Base-by-base conservation (phyloP, 2,888 invertebrate genomes). In the Agriopis leucophaearia region DNA sequence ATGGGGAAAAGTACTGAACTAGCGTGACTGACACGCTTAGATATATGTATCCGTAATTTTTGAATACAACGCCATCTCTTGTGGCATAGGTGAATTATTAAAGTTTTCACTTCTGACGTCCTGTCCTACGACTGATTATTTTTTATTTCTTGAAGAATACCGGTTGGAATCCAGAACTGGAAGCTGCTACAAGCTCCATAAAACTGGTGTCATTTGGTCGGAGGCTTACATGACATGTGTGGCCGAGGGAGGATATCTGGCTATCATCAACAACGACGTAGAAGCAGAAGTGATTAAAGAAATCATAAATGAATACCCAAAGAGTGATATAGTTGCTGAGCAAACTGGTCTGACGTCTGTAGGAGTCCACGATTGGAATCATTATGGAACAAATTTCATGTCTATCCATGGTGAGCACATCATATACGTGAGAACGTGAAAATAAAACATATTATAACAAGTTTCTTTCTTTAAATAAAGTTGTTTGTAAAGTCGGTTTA, bases 111-210 rank as follows among this genome's bases (percentile, higher is more conserved):
- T n/a, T n/a, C n/a, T n/a, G n/a, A n/a, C n/a, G n/a, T n/a, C n/a
- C n/a, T n/a, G n/a, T n/a, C n/a, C n/a, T n/a, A n/a, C n/a, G n/a
- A n/a, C n/a, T n/a, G n/a, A n/a, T n/a, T n/a, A n/a, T n/a, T n/a
- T n/a, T 45, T 47, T 27, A 3, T 10, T 47, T n/a, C 3, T 9
- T 36, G 0, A 12, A 54, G 54, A 13, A 40, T 54, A 54, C 18
- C 1, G 16, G 3, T 16, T 66, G 0, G 82, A 86, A 6, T 0
- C 38, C 0, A 69, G 79, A 16, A 88, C 88, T 0, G 77, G 81
- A 1, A 84, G 75, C 44, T 89, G 88, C 64, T 89, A 88, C 74
- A 88, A 89, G 72, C 85, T 88, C 72, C 88, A 88, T 67, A 64
- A 52, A 0, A 65, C 73, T 0, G 80, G 84, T 0, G 73, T 82